Evolutionary conservation across 2,113 vertebrate species (phyloP).

Genomic region (Pelusios castaneus): DNA sequence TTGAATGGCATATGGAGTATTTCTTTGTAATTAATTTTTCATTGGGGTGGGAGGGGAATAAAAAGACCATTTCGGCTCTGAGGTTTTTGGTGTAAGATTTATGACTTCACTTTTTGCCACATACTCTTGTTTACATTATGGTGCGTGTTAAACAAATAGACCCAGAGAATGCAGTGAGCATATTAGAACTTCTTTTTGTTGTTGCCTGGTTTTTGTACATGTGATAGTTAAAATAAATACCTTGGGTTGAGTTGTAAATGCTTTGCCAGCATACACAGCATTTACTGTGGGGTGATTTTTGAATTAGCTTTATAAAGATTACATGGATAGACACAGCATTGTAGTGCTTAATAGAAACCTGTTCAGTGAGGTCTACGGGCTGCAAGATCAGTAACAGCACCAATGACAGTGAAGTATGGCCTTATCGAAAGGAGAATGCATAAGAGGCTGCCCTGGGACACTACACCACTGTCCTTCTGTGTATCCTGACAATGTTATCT

Average conservation of each 20-base stretch:
- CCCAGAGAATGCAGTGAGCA: background rate
- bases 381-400: conserved; percentile 75
- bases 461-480: conserved; percentile 88
- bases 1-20: background rate
- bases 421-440: conserved; percentile 83
- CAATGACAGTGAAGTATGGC: conserved; percentile 79
- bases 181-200: background rate
- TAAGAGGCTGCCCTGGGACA: conserved; percentile 84
- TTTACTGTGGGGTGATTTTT: conserved; percentile 41
- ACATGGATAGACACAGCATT: conserved; percentile 81
- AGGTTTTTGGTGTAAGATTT: conserved; percentile 23
- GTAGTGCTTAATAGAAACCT: conserved; percentile 87
- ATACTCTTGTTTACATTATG: background rate
- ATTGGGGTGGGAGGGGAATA: too few species aligned
- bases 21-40: background rate
- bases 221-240: conserved; percentile 22
- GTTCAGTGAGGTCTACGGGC: conserved; percentile 77
- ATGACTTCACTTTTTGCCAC: background rate
- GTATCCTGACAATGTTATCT: conserved; percentile 97
- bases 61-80: background rate
- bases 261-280: background rate
- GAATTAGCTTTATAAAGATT: conserved; percentile 72
- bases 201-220: conserved; percentile 2
- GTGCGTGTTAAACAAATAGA: background rate
- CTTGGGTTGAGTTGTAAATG: conserved; percentile 42